Evolutionary conservation across 2,888 invertebrate species (phyloP).

Genomic region (Cryptus viduatorius): DNA sequence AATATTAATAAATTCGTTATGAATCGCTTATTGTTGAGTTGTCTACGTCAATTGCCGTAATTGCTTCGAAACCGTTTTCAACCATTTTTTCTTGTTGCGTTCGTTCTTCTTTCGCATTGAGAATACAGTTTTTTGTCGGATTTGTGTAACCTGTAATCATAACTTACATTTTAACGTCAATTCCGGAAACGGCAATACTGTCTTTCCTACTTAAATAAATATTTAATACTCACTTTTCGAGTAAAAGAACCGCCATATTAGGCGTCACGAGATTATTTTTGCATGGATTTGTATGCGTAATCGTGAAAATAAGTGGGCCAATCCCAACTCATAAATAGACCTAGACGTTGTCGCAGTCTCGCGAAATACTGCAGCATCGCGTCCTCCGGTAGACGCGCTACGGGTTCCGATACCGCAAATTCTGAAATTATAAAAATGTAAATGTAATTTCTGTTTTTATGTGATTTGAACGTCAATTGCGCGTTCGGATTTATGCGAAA

Average conservation of each 20-base stretch:
- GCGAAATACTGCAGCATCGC: slow-evolving; percentile 95
- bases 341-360: slow-evolving; percentile 95
- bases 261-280: slow-evolving; percentile 97
- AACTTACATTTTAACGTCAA: too few species aligned
- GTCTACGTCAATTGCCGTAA: slow-evolving; percentile 92
- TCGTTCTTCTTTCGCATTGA: slow-evolving; percentile 97
- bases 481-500: too few species aligned
- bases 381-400: slow-evolving; percentile 95
- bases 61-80: slow-evolving; percentile 98
- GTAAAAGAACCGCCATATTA: slow-evolving; percentile 93
- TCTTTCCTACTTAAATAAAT: too few species aligned
- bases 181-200: background rate
- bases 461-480: too few species aligned
- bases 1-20: background rate
- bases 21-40: slow-evolving; percentile 79
- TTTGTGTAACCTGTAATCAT: slow-evolving; percentile 91
- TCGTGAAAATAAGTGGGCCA: slow-evolving; percentile 99
- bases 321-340: slow-evolving; percentile 97
- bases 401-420: slow-evolving; percentile 98
- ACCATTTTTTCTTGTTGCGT: slow-evolving; percentile 96
- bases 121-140: slow-evolving; percentile 96
- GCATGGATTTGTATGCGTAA: slow-evolving; percentile 94
- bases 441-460: too few species aligned
- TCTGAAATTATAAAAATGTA: slow-evolving; percentile 85
- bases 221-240: slow-evolving; percentile 92